Conservation (phyloP, 2,797 vertebrate species). For the Spheniscus humboldti region DNA sequence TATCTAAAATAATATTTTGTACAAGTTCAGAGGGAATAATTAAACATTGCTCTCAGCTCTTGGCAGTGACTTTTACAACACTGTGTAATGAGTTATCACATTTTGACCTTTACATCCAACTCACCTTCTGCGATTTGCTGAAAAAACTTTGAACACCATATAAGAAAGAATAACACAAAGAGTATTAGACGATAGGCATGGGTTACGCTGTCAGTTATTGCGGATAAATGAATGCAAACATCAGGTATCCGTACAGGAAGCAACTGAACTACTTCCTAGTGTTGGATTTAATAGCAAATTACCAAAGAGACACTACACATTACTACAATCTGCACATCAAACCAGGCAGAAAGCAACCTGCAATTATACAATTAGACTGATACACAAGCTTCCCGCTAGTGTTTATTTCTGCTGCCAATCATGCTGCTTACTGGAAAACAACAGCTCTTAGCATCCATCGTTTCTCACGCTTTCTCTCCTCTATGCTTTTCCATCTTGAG, state of each 20-base stretch:
- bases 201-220: background rate
- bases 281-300: slow-evolving; percentile 42
- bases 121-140: background rate
- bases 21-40: slow-evolving; percentile 60
- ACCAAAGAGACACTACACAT: slow-evolving; percentile 43
- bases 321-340: slow-evolving; percentile 63
- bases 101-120: slow-evolving; percentile 33
- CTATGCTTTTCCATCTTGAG: background rate
- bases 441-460: slow-evolving; percentile 14
- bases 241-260: background rate
- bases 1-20: slow-evolving; percentile 8
- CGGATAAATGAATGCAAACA: background rate
- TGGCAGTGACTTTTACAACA: slow-evolving; percentile 20
- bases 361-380: slow-evolving; percentile 74
- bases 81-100: background rate
- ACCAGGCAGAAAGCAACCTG: slow-evolving; percentile 60
- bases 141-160: background rate
- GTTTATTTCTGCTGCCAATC: slow-evolving; percentile 72
- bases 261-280: background rate
- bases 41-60: slow-evolving; percentile 6
- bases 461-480: background rate
- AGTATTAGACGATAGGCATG: accelerated
- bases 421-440: slow-evolving; percentile 65
- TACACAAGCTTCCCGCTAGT: slow-evolving; percentile 58
- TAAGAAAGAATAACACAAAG: background rate